A percentile compares a stretch with the other conserved stretches of the same genome.
phyloP scores from a whole-genome alignment of 1,140 invertebrate species.

The Pachyrhynchus sulphureomaculatus region DNA sequence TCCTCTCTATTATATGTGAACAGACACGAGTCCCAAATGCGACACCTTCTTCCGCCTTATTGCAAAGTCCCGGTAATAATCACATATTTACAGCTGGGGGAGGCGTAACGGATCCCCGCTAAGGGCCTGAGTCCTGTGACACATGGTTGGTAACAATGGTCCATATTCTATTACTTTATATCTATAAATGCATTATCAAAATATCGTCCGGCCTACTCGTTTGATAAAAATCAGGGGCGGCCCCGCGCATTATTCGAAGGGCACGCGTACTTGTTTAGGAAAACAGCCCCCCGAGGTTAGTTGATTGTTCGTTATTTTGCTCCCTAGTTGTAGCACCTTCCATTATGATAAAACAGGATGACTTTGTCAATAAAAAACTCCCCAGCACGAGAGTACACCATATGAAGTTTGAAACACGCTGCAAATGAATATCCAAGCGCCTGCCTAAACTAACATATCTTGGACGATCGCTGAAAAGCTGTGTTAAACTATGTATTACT shows the following conservation, averaged over 20 bases:
- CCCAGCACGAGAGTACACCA: too few species aligned
- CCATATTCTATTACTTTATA: slow-evolving; percentile 23
- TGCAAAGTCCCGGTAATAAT: slow-evolving; percentile 1
- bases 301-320: not conserved
- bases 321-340: too few species aligned
- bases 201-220: slow-evolving; percentile 13
- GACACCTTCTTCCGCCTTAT: slow-evolving; percentile 16
- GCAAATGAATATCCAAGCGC: too few species aligned
- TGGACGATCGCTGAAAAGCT: too few species aligned
- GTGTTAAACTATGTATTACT: too few species aligned
- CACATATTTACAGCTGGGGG: slow-evolving; percentile 14
- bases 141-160: slow-evolving; percentile 22
- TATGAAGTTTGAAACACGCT: too few species aligned
- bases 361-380: too few species aligned
- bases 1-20: slow-evolving; percentile 26
- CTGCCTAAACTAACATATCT: too few species aligned
- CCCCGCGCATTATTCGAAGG: not conserved
- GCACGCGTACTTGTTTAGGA: slow-evolving; percentile 29
- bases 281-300: slow-evolving; percentile 23
- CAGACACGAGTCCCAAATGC: slow-evolving; percentile 21
- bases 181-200: slow-evolving; percentile 25
- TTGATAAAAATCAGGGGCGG: slow-evolving; percentile 6
- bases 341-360: too few species aligned
- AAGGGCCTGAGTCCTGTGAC: slow-evolving; percentile 11
- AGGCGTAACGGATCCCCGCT: slow-evolving; percentile 10